Base-by-base conservation (phyloP, 2,888 invertebrate genomes). In the Thymelicus acteon region DNA sequence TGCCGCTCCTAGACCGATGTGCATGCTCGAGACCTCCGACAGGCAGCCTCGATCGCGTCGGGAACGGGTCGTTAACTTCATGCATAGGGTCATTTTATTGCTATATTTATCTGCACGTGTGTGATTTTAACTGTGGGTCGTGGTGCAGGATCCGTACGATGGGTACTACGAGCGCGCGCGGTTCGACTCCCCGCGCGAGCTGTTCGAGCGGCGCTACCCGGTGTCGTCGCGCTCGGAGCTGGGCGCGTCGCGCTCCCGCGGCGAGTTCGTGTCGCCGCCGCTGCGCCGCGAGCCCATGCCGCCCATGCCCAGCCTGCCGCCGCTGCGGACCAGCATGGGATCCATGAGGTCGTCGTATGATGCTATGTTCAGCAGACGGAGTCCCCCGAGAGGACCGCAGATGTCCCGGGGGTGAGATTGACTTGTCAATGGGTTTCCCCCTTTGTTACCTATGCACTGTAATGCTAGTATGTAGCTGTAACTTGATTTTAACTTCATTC, bases 301-400 rank as follows among this genome's bases (percentile, higher is more conserved):
- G 64, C 97, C 97, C 49, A 95, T 97, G 95, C 97, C 97, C 75
- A 96, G 96, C 81, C 95, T 97, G 82, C 94, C 95, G 1, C 94
- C 95, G 75, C 92, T 95, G 88, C 89, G 95, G 76, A 91, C 93
- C 81, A 94, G 95, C 81, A 95, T 95, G 94, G 95, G 95, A 81
- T 95, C 96, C 78, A 95, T 96, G 95, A 95, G 96, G 93, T 96
- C 94, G 91, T 96, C 93, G 72, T 95, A 97, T 87, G 97, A 97
- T 88, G 95, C 96, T 79, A 97, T 97, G 96, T 97, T 97, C 92
- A 97, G 97, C 89, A 95, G 97, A 77, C 94, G 97, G 80, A 97
- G 97, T 78, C 97, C 97, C 79, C 96, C 97, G 72, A 86, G 91
- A 77, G 93, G 93, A 81, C 93, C 94, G 58, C 94, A 94, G 83